These are phyloP conservation scores for Centruroides vittatus DNA, from an alignment of 1,140 invertebrate genomes.

Conservation along the genomic window DNA sequence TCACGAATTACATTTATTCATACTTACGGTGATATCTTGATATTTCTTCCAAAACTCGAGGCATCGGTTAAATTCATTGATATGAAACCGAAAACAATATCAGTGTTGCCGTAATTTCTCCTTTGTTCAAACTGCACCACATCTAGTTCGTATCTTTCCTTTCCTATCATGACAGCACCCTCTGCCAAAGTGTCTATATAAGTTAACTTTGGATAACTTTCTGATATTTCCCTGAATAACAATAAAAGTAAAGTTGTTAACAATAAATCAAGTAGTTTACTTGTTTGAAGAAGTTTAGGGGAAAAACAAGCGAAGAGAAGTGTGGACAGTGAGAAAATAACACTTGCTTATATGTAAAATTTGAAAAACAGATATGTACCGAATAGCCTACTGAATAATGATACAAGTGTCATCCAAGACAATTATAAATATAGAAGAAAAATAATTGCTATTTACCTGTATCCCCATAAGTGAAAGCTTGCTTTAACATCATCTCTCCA, in stretches of 20 bases:
- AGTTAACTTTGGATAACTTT: slow-evolving; percentile 21
- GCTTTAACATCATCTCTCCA: slow-evolving; percentile 12
- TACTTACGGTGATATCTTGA: slow-evolving; percentile 64
- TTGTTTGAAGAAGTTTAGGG: too few species aligned
- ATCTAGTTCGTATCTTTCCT: slow-evolving; percentile 5
- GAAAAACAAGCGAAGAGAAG: too few species aligned
- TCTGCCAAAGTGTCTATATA: slow-evolving; percentile 19
- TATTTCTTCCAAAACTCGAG: slow-evolving; percentile 39
- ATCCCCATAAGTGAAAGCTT: slow-evolving; percentile 20
- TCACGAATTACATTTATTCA: neutral
- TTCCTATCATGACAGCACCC: slow-evolving; percentile 2
- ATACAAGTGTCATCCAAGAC: too few species aligned
- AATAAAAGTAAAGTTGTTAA: neutral
- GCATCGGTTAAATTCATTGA: slow-evolving; percentile 74
- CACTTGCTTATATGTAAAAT: too few species aligned
- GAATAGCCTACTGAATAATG: too few species aligned
- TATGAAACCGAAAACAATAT: slow-evolving; percentile 75
- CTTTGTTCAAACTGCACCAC: slow-evolving; percentile 40
- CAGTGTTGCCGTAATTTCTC: slow-evolving; percentile 43
- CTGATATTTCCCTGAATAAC: slow-evolving; percentile 12
- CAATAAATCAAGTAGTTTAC: too few species aligned
- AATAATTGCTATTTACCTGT: neutral
- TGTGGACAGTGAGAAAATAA: too few species aligned
- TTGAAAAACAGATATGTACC: too few species aligned
- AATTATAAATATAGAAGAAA: too few species aligned